These are phyloP conservation scores for Chydorus sphaericus DNA, from an alignment of 2,888 invertebrate species.

Conservation along the genomic window DNA sequence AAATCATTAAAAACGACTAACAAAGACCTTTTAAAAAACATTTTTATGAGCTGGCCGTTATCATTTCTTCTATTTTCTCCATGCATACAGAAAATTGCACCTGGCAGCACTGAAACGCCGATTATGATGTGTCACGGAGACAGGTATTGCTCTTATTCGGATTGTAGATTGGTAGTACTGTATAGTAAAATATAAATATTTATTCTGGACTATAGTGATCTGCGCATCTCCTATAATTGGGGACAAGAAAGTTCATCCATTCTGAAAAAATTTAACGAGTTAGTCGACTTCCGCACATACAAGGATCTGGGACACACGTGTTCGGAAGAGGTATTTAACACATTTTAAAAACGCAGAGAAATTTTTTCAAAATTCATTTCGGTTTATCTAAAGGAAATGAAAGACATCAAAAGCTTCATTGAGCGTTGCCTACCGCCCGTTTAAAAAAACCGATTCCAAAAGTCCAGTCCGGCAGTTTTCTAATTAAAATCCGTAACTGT, in stretches of 20 bases:
- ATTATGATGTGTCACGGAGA: slow-evolving; percentile 92
- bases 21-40: not conserved
- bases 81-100: slow-evolving; percentile 15
- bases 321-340: slow-evolving; percentile 48
- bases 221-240: slow-evolving; percentile 85
- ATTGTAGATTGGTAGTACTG: too few species aligned
- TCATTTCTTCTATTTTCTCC: not conserved
- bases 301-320: slow-evolving; percentile 75
- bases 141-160: slow-evolving; percentile 80
- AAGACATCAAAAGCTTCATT: slow-evolving; percentile 29
- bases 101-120: slow-evolving; percentile 37
- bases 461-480: too few species aligned
- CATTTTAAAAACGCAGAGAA: not conserved
- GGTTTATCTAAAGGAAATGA: slow-evolving; percentile 39
- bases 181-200: too few species aligned
- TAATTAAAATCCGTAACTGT: too few species aligned
- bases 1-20: slow-evolving; percentile 21
- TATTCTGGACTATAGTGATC: too few species aligned
- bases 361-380: not conserved
- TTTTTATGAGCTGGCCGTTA: too few species aligned
- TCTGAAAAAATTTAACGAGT: slow-evolving; percentile 65
- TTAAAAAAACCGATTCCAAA: too few species aligned
- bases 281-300: slow-evolving; percentile 70
- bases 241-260: slow-evolving; percentile 87
- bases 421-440: not conserved